Base-by-base conservation (phyloP, 2,113 vertebrate species). In the Hoplias malabaricus region DNA sequence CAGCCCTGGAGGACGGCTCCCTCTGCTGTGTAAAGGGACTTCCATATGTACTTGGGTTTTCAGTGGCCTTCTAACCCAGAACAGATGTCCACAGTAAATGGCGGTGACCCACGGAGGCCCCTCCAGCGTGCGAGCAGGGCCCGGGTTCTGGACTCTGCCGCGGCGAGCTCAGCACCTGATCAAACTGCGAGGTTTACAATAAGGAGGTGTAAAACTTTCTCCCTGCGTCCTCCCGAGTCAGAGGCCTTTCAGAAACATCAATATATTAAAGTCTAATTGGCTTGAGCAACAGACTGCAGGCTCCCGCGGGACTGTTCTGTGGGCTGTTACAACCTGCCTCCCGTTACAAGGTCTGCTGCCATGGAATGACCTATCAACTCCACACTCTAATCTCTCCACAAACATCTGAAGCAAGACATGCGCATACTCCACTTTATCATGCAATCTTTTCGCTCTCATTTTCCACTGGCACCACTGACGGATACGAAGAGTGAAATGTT, bases 61-160 rank as follows among this genome's bases (percentile, higher is more conserved):
- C 90, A 86, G 85, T 86, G 91, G 87, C 88, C 46, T 90, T 95
- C 93, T 95, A 91, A 94, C 90, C 80, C 92, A 91, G 84, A 95
- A 92, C 95, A 98, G 94, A 98, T 98, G 96, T 94, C 88, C 90
- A 88, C 92, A 93, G 90, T 94, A 94, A 96, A 94, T 84, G 87
- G 84, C 93, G 82, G 79, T 94, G 94, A 94, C 92, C 92, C 92
- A 83, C 89, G 91, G 81, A 91, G 92, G 88, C 85, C 71, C 90
- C 79, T 90, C 81, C 88, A 87, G 86, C 86, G 69, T 90, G 89
- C 86, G 9, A 86, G 87, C 85, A 11, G 85, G 90, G 90, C 86
- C 84, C 88, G 77, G 71, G 84, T 87, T 84, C 91, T 75, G 80
- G 79, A 81, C 75, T 36, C 78, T 42, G 86, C 81, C 54, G 1